A percentile compares a stretch with the other conserved stretches of the same genome.
Evolutionary conservation across 2,888 invertebrate genomes (phyloP).

Genomic region (Athalia rosae): DNA sequence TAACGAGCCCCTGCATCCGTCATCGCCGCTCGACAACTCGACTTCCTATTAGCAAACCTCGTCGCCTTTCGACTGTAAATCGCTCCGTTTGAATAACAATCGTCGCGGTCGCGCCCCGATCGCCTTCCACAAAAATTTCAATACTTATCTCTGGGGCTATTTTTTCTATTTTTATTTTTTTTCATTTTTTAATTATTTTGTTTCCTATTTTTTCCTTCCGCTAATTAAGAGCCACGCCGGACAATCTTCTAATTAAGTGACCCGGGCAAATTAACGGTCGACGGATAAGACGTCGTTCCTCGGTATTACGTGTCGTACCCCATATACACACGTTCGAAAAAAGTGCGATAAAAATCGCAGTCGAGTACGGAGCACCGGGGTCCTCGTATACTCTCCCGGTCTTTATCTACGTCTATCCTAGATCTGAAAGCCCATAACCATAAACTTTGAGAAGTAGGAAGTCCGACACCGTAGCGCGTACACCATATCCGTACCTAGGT

Average conservation of each 20-base stretch:
- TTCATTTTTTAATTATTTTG: too few species aligned
- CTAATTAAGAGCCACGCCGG: too few species aligned
- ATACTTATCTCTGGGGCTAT: too few species aligned
- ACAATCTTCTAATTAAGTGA: too few species aligned
- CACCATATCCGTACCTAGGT: conserved; percentile 5
- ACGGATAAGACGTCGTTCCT: too few species aligned
- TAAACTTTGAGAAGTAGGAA: conserved; percentile 19
- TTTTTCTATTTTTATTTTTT: too few species aligned
- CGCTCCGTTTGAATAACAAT: neutral
- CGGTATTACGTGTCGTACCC: too few species aligned
- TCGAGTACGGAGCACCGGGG: neutral
- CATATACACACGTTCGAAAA: neutral
- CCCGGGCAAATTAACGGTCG: too few species aligned
- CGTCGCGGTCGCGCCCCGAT: too few species aligned
- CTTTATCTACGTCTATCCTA: conserved; percentile 15
- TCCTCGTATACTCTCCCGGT: neutral
- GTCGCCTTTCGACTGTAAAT: neutral
- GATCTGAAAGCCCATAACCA: conserved; percentile 38
- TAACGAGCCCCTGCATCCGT: conserved; percentile 43
- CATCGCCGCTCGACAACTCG: conserved; percentile 29
- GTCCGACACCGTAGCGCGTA: neutral
- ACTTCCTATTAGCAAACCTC: conserved; percentile 42
- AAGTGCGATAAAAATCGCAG: conserved; percentile 13
- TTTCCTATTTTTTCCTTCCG: too few species aligned
- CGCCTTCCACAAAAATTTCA: too few species aligned